Conservation (phyloP, 2,113 vertebrate genomes). For the Lagopus muta region DNA sequence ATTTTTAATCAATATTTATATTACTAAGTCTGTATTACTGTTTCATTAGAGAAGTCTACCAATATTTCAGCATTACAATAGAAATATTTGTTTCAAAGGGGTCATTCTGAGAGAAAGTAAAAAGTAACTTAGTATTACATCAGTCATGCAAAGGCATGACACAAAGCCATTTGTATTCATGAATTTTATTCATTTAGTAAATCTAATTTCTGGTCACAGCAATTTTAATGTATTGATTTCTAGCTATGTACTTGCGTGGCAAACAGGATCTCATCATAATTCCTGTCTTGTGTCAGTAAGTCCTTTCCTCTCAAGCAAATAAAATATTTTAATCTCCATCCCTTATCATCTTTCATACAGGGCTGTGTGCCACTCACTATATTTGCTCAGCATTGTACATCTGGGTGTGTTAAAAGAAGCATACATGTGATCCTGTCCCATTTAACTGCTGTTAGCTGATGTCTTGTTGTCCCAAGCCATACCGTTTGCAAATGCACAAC, state of each 20-base stretch:
- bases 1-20: background rate
- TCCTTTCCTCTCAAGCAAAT: conserved; percentile 20
- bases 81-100: background rate
- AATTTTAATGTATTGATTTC: conserved; percentile 1
- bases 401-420: background rate
- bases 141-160: background rate
- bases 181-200: background rate
- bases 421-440: background rate
- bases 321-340: background rate
- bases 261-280: conserved; percentile 35
- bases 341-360: background rate
- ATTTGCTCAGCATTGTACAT: background rate
- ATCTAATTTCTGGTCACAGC: background rate
- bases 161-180: background rate
- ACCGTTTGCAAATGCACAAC: background rate
- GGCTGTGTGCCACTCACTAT: background rate
- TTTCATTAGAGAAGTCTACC: background rate
- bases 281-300: conserved; percentile 7
- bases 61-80: background rate
- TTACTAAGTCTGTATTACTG: background rate
- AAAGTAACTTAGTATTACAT: background rate
- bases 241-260: background rate
- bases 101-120: background rate
- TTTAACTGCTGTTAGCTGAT: accelerated
- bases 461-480: background rate